Evolutionary conservation across 2,113 vertebrate species (phyloP).

Genomic region (Bubo scandiacus): DNA sequence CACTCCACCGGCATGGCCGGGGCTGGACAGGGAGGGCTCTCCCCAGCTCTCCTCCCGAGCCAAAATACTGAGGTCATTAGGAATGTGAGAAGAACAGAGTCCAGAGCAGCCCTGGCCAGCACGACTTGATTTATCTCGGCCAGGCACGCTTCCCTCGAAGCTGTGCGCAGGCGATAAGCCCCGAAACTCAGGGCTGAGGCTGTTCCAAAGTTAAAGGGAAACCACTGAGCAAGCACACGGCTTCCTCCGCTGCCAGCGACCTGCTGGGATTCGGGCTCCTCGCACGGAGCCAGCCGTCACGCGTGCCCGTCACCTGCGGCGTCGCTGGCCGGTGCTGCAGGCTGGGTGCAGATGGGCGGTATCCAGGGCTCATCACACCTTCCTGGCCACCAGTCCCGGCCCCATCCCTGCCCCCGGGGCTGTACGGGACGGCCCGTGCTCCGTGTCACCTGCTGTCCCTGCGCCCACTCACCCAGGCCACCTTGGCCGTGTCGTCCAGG

Average conservation of each 20-base stretch:
- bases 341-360: neutral
- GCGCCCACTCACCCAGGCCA: neutral
- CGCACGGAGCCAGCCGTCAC: neutral
- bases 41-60: neutral
- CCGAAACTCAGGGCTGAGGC: neutral
- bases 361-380: neutral
- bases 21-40: neutral
- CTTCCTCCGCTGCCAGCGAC: neutral
- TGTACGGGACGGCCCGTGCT: rapidly evolving
- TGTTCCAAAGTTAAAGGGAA: constrained; percentile 52
- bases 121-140: constrained; percentile 37
- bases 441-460: neutral
- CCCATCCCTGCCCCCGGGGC: neutral
- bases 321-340: neutral
- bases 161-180: constrained; percentile 6
- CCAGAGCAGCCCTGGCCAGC: constrained; percentile 42
- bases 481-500: neutral
- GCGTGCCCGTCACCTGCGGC: neutral
- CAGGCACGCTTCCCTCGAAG: constrained; percentile 55
- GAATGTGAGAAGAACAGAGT: constrained; percentile 55
- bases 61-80: constrained; percentile 51
- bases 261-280: neutral
- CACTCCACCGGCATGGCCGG: rapidly evolving
- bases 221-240: neutral
- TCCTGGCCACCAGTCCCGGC: rapidly evolving